phyloP scores from a whole-genome alignment of 2,797 vertebrate species.

The Halcyon badia region DNA sequence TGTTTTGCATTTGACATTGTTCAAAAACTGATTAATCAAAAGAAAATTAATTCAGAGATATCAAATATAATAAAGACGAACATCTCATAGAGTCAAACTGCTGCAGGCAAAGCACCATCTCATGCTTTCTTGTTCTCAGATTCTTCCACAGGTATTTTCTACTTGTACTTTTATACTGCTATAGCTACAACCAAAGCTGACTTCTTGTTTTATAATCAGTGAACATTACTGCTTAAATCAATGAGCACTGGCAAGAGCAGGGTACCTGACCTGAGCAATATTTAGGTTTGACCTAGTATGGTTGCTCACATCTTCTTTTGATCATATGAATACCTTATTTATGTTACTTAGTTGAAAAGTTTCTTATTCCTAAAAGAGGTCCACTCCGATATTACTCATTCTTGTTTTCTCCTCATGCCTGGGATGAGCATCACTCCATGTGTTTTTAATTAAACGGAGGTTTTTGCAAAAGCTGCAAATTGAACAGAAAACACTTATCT shows the following conservation, averaged over 20 bases:
- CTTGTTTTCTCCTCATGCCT: neutral
- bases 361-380: neutral
- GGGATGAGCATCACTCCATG: fast-evolving
- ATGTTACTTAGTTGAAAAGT: neutral
- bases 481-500: neutral
- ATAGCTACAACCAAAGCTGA: neutral
- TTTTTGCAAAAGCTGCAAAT: neutral
- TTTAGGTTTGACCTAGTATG: neutral
- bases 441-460: neutral
- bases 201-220: neutral
- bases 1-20: neutral
- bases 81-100: neutral
- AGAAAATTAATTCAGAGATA: neutral
- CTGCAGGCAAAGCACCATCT: neutral
- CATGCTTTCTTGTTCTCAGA: neutral
- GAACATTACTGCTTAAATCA: neutral
- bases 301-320: neutral
- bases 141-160: neutral
- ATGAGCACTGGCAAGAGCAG: neutral
- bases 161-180: neutral
- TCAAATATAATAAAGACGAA: neutral
- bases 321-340: neutral
- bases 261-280: neutral
- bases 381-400: neutral
- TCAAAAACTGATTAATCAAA: neutral